phyloP scores from a whole-genome alignment of 2,888 invertebrate genomes.

The Sphecodes monilicornis region DNA sequence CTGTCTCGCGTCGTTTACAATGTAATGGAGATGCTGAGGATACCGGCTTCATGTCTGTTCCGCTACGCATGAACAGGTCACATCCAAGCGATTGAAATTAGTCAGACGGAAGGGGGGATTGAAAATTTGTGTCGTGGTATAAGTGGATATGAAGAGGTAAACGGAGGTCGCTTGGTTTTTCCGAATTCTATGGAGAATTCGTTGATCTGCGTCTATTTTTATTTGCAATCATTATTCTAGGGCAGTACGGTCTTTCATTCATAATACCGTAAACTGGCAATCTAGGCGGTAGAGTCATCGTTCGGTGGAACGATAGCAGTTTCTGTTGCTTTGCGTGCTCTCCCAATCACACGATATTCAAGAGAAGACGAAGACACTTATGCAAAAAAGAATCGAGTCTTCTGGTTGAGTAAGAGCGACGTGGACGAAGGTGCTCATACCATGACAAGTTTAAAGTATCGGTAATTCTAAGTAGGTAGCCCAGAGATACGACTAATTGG shows the following conservation, averaged over 20 bases:
- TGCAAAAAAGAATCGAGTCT: neutral
- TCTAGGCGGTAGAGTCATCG: neutral
- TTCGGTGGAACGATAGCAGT: neutral
- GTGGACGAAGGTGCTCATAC: neutral
- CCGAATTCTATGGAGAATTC: neutral
- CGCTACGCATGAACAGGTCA: conserved; percentile 2
- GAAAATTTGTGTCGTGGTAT: neutral
- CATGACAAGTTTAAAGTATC: neutral
- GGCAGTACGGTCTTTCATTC: neutral
- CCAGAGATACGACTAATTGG: conserved; percentile 6
- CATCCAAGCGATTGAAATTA: neutral
- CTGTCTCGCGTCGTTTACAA: neutral
- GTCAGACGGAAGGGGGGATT: neutral
- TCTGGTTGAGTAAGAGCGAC: neutral
- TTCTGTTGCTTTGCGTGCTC: neutral
- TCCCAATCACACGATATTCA: neutral
- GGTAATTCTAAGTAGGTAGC: neutral
- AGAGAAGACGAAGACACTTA: neutral
- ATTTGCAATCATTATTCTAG: neutral
- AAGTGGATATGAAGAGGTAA: neutral
- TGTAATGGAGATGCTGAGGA: conserved; percentile 14
- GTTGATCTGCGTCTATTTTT: neutral
- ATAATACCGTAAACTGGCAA: neutral
- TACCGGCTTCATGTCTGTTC: neutral
- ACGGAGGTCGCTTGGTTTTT: neutral